Conservation (phyloP, 2,888 invertebrate genomes). For the Ametastegia equiseti region DNA sequence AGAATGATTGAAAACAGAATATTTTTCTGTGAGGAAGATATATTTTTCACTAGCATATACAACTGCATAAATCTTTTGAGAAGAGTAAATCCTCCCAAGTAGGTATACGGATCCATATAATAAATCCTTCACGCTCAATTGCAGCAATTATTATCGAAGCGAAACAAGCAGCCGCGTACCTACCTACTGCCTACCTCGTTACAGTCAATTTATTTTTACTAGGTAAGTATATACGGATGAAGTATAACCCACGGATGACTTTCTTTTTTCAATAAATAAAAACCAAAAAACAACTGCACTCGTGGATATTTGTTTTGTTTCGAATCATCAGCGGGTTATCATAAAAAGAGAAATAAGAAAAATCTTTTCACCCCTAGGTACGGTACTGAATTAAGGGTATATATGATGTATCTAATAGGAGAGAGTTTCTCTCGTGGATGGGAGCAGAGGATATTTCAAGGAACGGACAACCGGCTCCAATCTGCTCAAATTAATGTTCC, state of each 20-base stretch:
- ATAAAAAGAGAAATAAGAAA: not conserved
- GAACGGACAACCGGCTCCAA: constrained; percentile 43
- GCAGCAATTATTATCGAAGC: constrained; percentile 37
- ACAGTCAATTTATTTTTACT: constrained; percentile 8
- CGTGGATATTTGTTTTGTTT: not conserved
- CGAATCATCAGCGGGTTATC: not conserved
- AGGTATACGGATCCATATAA: constrained; percentile 16
- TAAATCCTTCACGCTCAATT: constrained; percentile 35
- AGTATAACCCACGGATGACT: not conserved
- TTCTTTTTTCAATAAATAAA: not conserved
- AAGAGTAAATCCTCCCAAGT: constrained; percentile 3
- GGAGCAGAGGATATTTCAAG: constrained; percentile 34
- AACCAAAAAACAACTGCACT: not conserved
- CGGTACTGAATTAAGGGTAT: not conserved
- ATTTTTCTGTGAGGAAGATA: not conserved
- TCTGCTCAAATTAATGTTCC: constrained; percentile 45
- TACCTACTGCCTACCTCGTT: not conserved
- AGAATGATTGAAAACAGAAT: too few relatives aligned
- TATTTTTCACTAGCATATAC: not conserved
- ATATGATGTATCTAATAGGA: not conserved
- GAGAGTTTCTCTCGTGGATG: not conserved
- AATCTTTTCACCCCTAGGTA: not conserved
- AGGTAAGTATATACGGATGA: not conserved
- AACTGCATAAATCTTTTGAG: not conserved
- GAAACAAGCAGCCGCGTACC: constrained; percentile 7